Evolutionary conservation across 2,888 invertebrate species (phyloP), one percentile per base, ranked within the genome.

Genomic region (Synergus gifuensis): DNA sequence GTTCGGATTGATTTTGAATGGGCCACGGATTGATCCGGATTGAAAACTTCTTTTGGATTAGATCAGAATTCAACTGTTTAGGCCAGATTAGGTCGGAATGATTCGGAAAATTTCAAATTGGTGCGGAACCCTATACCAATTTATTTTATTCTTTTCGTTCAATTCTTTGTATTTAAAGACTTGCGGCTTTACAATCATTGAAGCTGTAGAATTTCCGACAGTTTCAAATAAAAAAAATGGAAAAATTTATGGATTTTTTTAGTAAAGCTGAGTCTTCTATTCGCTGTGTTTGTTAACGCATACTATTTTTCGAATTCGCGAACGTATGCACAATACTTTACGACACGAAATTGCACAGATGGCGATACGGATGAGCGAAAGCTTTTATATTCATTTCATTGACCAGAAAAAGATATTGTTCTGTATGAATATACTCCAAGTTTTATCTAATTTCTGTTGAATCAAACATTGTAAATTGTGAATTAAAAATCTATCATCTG

Each of bases 321-420:
- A 36, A 73, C 54, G 54, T 16, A 54, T 73, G 49, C 49, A 73
- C 73, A 73, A 73, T 36, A 54, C 16, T n/a, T 9, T 54, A 54
- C 28, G 28, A 11, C 16, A 40, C 36, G 11, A 73, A 54, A 73
- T 54, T 73, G 73, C 54, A n/a, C 36, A 73, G 36, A n/a, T 54
- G 54, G 36, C 9, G 9, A 40, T 36, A 54, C 54, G 73, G 49
- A 54, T 73, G 36, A 73, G n/a, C 28, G 73, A 54, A 36, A 28
- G 22, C 54, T 28, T 73, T 73, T n/a, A 73, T 73, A 49, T 36
- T 36, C 16, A 36, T 36, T 73, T 36, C 73, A 73, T 54, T 36
- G 54, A 54, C 46, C 28, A 54, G 36, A 28, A 73, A 67, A 18
- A 46, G 22, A 28, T 44, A 16, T 49, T 46, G 18, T 8, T 16